Base-by-base conservation (phyloP, 2,888 invertebrate species). In the Lasiommata megera region DNA sequence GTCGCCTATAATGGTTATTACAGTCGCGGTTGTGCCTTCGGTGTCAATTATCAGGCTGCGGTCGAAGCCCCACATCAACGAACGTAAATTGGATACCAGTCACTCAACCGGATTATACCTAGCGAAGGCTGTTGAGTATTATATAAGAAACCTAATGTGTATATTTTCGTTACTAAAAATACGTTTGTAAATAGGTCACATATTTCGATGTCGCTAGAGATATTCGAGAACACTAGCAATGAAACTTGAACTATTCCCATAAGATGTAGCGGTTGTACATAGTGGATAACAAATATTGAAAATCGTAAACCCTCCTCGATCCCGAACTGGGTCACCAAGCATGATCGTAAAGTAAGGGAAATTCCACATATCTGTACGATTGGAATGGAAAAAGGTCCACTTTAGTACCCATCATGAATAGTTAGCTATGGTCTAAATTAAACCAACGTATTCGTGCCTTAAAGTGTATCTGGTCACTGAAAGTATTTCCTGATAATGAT, bases 61-160 rank as follows among this genome's bases (percentile, higher is more conserved):
- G 85, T 82, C 62, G 88, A 89, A 89, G 82, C 88, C 89, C 67
- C 74, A 80, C 84, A 80, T 80, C 67, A 65, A 68, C 75, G 67
- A 72, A 68, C 71, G 81, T 75, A 88, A 89, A 90, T 89, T 89
- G 89, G 89, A 90, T 88, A 75, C 68, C 74, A 78, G 77, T 77
- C 80, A 79, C 78, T 74, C 75, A 79, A 82, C 78, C 78, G 80
- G 88, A 85, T 88, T 82, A 89, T 72, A 79, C 81, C 76, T 78
- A 74, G 73, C 71, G 81, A 87, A 87, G 85, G 86, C 75, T 84
- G 73, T 60, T 61, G 54, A 65, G 62, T 68, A 67, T 82, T 84
- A 80, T 77, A 75, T 76, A 82, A 84, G 67, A 61, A 63, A 68
- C 71, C 62, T 65, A 60, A 56, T 52, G 61, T 69, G 77, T 75